These are phyloP conservation scores for Sclerurus mexicanus DNA, from an alignment of 2,113 vertebrate species.

Conservation along the genomic window DNA sequence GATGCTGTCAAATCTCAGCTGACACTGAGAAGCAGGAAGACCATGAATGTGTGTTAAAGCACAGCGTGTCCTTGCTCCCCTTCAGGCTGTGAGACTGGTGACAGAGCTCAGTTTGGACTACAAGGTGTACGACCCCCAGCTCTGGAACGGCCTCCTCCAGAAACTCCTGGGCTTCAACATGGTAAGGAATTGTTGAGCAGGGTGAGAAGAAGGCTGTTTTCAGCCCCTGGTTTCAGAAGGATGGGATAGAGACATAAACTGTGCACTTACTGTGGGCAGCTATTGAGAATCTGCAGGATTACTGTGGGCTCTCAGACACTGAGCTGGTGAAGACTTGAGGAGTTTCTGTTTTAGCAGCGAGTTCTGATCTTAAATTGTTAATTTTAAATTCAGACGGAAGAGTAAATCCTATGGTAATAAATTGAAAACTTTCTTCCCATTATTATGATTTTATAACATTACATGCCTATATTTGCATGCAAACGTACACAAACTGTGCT, in stretches of 20 bases:
- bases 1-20: not conserved
- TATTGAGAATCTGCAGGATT: not conserved
- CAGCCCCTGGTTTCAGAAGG: not conserved
- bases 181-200: slow-evolving; percentile 71
- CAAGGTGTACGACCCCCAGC: slow-evolving; percentile 84
- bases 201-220: not conserved
- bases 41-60: not conserved
- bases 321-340: not conserved
- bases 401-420: not conserved
- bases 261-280: not conserved
- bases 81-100: slow-evolving; percentile 88
- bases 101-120: slow-evolving; percentile 92
- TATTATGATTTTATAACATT: not conserved
- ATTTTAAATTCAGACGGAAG: not conserved
- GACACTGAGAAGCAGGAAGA: not conserved
- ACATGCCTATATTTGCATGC: not conserved
- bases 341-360: not conserved
- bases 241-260: not conserved
- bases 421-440: not conserved
- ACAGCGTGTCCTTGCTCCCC: not conserved
- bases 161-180: slow-evolving; percentile 89
- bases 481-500: not conserved
- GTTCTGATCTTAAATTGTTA: not conserved
- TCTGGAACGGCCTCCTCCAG: slow-evolving; percentile 92
- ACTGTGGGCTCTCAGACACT: not conserved